Base-by-base conservation (phyloP, 1,140 invertebrate genomes). In the Pachypeltis micranthus region DNA sequence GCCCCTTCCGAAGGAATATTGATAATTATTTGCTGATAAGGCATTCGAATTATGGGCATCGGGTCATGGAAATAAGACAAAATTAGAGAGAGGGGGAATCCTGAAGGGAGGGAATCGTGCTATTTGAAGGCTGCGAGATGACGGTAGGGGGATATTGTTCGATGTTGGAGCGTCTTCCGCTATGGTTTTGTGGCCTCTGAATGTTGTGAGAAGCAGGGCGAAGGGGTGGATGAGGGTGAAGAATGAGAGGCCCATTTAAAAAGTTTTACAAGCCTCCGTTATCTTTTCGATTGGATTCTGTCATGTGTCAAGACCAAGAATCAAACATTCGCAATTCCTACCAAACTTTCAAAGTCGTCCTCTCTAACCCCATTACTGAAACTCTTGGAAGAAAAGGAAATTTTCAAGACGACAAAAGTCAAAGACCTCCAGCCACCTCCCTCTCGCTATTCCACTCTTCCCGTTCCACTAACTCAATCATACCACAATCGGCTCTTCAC, bases 281-380 rank as follows among this genome's bases (percentile, higher is more conserved):
- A 51, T 51, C 47, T 51, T n/a, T 51, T 51, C 47, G 47, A 51
- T 51, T 51, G 47, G 47, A 51, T 51, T 51, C 47, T 51, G 47
- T 51, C 47, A 51, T 51, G 47, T 51, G 47, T 51, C 47, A 51
- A 51, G 47, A 51, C 47, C 47, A 51, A 51, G 47, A 51, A 51
- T 51, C 47, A 51, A 51, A 51, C 10, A 51, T 51, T 51, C 47
- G 47, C 47, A 51, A 51, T 51, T 21, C 16, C 47, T 21, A 21
- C 47, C 12, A 51, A 51, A 51, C 47, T 51, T 51, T 51, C 47
- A 16, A 10, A 7, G 47, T 51, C 21, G 12, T 51, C 47, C 19
- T 10, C 47, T 51, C 23, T 21, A 51, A 51, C 47, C 47, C 47
- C 47, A 51, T 51, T 21, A 14, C 10, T 10, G 12, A 51, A 51